Evolutionary conservation across 92 coral and sea anemone genomes (phyloP).

Genomic region (Galaxea fascicularis): DNA sequence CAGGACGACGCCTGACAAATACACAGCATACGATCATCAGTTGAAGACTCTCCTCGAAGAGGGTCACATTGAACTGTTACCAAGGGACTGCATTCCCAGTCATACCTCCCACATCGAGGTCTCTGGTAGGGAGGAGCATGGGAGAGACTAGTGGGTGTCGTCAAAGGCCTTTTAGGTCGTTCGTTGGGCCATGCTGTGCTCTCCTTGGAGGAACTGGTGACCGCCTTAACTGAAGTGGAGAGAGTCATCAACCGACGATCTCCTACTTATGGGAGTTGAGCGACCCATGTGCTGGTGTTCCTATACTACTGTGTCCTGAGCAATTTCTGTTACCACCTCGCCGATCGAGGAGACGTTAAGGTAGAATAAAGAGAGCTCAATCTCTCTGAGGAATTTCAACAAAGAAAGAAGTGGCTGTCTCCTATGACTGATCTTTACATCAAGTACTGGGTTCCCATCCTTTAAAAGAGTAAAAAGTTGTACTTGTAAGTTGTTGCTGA

Average conservation of each 20-base stretch:
- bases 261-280: conserved; percentile 15
- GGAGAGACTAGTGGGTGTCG: conserved; percentile 20
- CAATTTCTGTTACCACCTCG: conserved; percentile 14
- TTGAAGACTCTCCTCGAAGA: conserved; percentile 3
- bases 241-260: conserved; percentile 7
- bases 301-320: conserved; percentile 18
- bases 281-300: not conserved
- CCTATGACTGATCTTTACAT: too few species aligned
- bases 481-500: too few species aligned
- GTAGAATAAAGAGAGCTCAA: conserved; percentile 1
- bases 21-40: conserved; percentile 15
- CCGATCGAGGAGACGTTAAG: not conserved
- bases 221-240: conserved; percentile 28
- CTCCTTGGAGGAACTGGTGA: conserved; percentile 28
- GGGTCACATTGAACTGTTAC: conserved; percentile 15
- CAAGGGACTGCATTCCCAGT: not conserved
- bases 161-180: not conserved
- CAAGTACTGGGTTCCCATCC: too few species aligned
- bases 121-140: conserved; percentile 31
- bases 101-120: not conserved
- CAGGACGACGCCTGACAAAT: not conserved
- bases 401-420: too few species aligned
- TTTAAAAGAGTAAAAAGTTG: too few species aligned
- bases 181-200: conserved; percentile 5
- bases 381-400: too few species aligned